Evolutionary conservation across 2,888 invertebrate genomes (phyloP).

Genomic region (Plemyria rubiginata): DNA sequence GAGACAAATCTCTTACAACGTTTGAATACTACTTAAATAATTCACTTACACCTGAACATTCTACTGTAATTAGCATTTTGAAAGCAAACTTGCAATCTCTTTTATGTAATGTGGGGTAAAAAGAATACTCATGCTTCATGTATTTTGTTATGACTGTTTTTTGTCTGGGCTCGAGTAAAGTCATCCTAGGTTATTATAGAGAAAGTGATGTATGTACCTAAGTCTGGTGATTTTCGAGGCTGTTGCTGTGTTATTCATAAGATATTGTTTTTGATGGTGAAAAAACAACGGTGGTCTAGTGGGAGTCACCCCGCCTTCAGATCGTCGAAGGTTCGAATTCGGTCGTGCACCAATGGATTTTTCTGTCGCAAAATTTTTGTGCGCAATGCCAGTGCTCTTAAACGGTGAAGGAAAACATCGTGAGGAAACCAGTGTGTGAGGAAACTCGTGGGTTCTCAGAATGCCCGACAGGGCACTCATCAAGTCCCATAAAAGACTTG

Average conservation of each 20-base stretch:
- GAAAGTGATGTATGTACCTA: slow-evolving; percentile 20
- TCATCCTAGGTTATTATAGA: slow-evolving; percentile 39
- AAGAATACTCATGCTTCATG: slow-evolving; percentile 16
- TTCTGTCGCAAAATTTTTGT: no score
- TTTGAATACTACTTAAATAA: slow-evolving; percentile 33
- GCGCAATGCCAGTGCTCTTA: no score
- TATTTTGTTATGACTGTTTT: slow-evolving; percentile 18
- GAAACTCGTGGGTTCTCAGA: no score
- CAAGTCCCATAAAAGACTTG: no score
- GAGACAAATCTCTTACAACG: slow-evolving; percentile 28
- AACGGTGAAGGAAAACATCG: no score
- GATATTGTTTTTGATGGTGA: not conserved
- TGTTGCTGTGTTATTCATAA: not conserved
- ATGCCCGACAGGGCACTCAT: no score
- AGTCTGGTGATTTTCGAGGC: not conserved
- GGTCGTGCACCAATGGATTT: no score
- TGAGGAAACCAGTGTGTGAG: not conserved
- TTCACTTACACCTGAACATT: slow-evolving; percentile 32
- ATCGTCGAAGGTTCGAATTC: no score
- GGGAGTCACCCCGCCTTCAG: no score
- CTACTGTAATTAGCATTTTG: slow-evolving; percentile 40
- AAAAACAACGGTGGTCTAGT: not conserved
- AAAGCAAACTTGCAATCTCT: slow-evolving; percentile 40
- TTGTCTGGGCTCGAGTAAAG: slow-evolving; percentile 28
- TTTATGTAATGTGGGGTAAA: slow-evolving; percentile 31